These are phyloP conservation scores for Drosophila grimshawi DNA, from an alignment of 1,140 invertebrate genomes.

Conservation along the genomic window DNA sequence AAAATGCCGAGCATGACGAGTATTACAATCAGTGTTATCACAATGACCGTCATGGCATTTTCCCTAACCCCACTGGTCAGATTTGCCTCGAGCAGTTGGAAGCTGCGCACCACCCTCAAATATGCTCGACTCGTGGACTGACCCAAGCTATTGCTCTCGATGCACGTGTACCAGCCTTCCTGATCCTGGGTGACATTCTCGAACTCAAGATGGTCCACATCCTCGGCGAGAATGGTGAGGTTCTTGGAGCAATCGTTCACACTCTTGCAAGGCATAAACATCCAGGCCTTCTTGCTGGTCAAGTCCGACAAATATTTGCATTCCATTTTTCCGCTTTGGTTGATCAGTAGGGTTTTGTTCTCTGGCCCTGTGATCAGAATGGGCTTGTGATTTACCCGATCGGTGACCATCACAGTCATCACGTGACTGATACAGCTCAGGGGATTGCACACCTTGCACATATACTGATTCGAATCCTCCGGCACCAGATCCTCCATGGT, in stretches of 20 bases:
- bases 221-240: slow-evolving; percentile 44
- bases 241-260: slow-evolving; percentile 50
- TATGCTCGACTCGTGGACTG: slow-evolving; percentile 92
- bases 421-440: slow-evolving; percentile 91
- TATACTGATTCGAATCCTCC: slow-evolving; percentile 93
- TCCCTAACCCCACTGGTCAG: slow-evolving; percentile 42
- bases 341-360: slow-evolving; percentile 69
- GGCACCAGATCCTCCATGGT: slow-evolving; percentile 90
- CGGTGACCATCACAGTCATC: slow-evolving; percentile 85
- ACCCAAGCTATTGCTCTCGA: slow-evolving; percentile 94
- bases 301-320: slow-evolving; percentile 77
- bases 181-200: slow-evolving; percentile 93
- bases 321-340: slow-evolving; percentile 66
- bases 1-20: slow-evolving; percentile 62
- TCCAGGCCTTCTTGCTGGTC: slow-evolving; percentile 71
- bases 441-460: slow-evolving; percentile 92
- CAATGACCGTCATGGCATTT: slow-evolving; percentile 37
- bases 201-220: slow-evolving; percentile 89
- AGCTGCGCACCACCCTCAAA: slow-evolving; percentile 90
- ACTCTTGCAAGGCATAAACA: slow-evolving; percentile 57
- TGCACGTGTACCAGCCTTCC: slow-evolving; percentile 97
- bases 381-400: slow-evolving; percentile 80
- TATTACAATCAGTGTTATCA: slow-evolving; percentile 32
- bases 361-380: slow-evolving; percentile 58
- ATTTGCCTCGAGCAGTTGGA: slow-evolving; percentile 38